Conservation (phyloP, 2,113 vertebrate genomes). For the Dunckerocampus dactyliophorus region DNA sequence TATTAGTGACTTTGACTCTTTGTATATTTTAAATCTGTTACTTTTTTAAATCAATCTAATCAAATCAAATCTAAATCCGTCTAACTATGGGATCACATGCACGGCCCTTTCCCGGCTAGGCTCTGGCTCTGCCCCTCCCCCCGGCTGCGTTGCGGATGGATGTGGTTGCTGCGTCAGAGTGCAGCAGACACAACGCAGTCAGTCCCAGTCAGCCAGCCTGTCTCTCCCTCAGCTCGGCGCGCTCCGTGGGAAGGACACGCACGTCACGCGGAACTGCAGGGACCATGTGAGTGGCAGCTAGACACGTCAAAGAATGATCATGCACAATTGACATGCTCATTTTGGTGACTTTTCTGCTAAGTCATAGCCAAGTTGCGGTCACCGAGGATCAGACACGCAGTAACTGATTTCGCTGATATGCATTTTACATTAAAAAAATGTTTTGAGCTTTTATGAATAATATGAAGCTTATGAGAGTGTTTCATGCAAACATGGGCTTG, state of each 20-base stretch:
- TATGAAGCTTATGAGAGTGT: not conserved
- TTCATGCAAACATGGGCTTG: not conserved
- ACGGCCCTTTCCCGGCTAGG: not conserved
- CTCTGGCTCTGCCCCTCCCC: not conserved
- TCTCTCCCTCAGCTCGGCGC: not conserved
- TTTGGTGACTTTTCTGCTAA: conserved; percentile 19
- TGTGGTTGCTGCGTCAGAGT: not conserved
- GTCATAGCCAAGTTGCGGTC: conserved; percentile 15
- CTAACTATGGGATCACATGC: too few species aligned
- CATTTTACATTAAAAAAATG: too few species aligned
- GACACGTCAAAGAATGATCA: not conserved
- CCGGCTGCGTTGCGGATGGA: not conserved
- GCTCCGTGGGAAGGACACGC: conserved; percentile 4
- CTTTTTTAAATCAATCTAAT: too few species aligned
- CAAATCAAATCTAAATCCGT: too few species aligned
- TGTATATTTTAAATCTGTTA: too few species aligned
- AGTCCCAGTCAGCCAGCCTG: not conserved
- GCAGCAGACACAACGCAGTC: not conserved
- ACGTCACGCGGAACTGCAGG: not conserved
- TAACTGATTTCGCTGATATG: not conserved
- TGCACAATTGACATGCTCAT: not conserved
- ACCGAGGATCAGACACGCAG: not conserved
- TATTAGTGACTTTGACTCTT: too few species aligned
- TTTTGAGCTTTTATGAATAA: not conserved
- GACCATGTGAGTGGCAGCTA: not conserved